phyloP scores from a whole-genome alignment of 2,888 invertebrate genomes.

The Ectemnius continuus region DNA sequence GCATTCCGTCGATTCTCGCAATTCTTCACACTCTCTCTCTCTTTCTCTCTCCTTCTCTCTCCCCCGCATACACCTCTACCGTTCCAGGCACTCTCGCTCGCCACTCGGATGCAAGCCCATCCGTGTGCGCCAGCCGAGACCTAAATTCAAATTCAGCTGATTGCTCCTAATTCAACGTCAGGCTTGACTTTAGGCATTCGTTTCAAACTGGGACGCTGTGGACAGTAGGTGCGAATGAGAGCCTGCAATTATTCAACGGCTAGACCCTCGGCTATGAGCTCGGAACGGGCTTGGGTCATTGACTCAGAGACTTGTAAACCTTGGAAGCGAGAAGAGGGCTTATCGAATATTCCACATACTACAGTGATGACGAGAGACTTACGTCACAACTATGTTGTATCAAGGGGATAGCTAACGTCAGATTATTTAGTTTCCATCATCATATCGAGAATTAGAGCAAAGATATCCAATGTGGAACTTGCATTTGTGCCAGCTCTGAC shows the following conservation, averaged over 20 bases:
- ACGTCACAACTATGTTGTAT: too few relatives aligned
- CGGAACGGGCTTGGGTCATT: too few relatives aligned
- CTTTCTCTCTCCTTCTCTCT: constrained; percentile 28
- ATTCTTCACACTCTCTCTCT: constrained; percentile 17
- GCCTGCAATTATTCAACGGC: neutral
- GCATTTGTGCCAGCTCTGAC: too few relatives aligned
- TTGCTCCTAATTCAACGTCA: constrained; percentile 31
- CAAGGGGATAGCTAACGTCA: too few relatives aligned
- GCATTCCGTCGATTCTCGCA: constrained; percentile 36
- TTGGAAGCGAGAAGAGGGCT: neutral
- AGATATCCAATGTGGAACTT: too few relatives aligned
- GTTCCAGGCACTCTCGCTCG: constrained; percentile 14
- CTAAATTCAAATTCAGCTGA: constrained; percentile 24
- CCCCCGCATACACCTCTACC: constrained; percentile 30
- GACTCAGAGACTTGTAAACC: too few relatives aligned
- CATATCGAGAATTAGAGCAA: too few relatives aligned
- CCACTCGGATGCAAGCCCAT: constrained; percentile 3
- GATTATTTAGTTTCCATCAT: too few relatives aligned
- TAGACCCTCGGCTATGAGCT: neutral
- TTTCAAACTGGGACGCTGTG: constrained; percentile 15
- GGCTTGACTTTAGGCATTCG: constrained; percentile 4
- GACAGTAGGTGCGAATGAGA: neutral
- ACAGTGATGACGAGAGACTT: constrained; percentile 24
- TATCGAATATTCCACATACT: constrained; percentile 18
- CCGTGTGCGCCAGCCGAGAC: neutral